Evolutionary conservation across 1,140 invertebrate genomes (phyloP).

Genomic region (Polypedilum pembai): DNA sequence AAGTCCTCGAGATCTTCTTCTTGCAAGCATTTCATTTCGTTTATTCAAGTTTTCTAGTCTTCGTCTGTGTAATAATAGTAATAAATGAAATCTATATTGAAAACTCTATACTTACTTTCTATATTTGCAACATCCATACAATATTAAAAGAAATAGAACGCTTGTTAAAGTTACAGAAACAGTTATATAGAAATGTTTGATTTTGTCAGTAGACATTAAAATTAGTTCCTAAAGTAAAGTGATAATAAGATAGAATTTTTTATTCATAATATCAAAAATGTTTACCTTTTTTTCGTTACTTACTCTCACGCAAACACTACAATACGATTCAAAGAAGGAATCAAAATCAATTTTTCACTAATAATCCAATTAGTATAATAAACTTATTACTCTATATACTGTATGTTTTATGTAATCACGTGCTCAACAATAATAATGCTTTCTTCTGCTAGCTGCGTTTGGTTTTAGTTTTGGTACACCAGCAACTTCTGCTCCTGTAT

Average conservation of each 20-base stretch:
- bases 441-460: conserved; percentile 33
- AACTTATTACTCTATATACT: background rate
- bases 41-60: conserved; percentile 29
- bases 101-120: background rate
- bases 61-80: background rate
- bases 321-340: background rate
- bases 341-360: background rate
- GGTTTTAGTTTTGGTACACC: conserved; percentile 43
- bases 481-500: conserved; percentile 40
- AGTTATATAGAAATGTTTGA: conserved; percentile 12
- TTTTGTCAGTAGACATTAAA: background rate
- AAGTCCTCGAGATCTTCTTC: background rate
- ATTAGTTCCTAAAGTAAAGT: background rate
- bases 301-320: background rate
- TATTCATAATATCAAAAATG: too few relatives aligned
- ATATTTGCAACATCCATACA: conserved; percentile 27
- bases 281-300: background rate
- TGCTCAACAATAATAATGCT: background rate
- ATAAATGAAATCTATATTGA: background rate
- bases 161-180: background rate
- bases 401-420: background rate
- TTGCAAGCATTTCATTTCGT: conserved; percentile 1
- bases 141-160: conserved; percentile 27
- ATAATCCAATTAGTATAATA: background rate
- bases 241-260: too few relatives aligned